These are phyloP conservation scores for Notarius quadriscutis DNA, from an alignment of 2,113 vertebrate species.

Conservation along the genomic window DNA sequence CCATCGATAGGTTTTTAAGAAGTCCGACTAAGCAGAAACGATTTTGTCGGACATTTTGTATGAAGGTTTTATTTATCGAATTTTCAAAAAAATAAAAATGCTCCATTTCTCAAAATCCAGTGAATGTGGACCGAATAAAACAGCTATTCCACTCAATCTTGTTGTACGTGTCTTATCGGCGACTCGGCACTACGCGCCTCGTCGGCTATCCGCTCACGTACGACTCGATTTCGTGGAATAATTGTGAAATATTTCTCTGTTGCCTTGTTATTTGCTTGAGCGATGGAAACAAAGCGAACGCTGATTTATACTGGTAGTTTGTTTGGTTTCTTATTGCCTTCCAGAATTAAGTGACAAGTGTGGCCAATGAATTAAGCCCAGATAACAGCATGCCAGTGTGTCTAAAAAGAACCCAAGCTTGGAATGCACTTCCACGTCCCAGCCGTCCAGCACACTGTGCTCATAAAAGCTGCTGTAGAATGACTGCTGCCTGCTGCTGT, in stretches of 20 bases:
- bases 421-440: constrained; percentile 7
- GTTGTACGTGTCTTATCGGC: too few relatives aligned
- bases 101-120: too few relatives aligned
- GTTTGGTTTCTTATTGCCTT: constrained; percentile 38
- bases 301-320: constrained; percentile 23
- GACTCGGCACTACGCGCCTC: too few relatives aligned
- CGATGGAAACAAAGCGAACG: neutral
- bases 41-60: too few relatives aligned
- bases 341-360: constrained; percentile 33
- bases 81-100: too few relatives aligned
- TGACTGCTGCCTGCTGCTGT: constrained; percentile 31
- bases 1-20: too few relatives aligned
- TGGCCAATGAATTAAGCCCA: constrained; percentile 24
- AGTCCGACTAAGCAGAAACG: too few relatives aligned
- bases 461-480: constrained; percentile 30
- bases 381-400: constrained; percentile 23
- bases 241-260: neutral
- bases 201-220: too few relatives aligned
- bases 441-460: constrained; percentile 19
- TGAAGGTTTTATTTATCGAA: too few relatives aligned
- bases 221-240: too few relatives aligned
- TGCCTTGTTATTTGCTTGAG: neutral
- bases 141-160: too few relatives aligned
- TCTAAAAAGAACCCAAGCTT: constrained; percentile 20
- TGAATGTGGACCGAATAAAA: too few relatives aligned